phyloP scores from a whole-genome alignment of 2,113 vertebrate genomes.

The Mohoua ochrocephala region DNA sequence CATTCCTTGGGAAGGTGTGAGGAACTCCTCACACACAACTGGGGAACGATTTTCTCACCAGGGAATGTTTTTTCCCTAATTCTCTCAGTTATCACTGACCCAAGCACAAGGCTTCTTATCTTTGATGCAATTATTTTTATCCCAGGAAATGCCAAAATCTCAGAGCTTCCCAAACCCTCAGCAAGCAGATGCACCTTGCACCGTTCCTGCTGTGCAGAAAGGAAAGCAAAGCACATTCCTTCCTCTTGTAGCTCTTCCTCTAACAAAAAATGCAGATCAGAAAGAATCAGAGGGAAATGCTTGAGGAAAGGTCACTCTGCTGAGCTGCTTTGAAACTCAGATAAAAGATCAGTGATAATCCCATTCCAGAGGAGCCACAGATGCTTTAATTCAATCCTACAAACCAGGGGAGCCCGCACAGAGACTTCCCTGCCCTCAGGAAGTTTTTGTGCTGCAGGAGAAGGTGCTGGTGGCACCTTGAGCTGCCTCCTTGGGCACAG shows the following conservation, averaged over 20 bases:
- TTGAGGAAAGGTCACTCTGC: conserved; percentile 8
- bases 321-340: background rate
- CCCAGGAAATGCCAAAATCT: background rate
- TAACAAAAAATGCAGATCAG: background rate
- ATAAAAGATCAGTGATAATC: background rate
- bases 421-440: background rate
- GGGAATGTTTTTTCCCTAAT: background rate
- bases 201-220: background rate
- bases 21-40: background rate
- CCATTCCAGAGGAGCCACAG: background rate
- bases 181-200: background rate
- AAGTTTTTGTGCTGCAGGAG: background rate
- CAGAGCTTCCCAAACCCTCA: background rate
- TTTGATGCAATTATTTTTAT: conserved; percentile 1
- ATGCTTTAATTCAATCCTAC: background rate
- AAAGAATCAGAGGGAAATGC: background rate
- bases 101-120: background rate
- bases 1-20: background rate
- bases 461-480: background rate
- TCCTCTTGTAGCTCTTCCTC: background rate
- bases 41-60: background rate
- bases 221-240: background rate
- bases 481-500: background rate
- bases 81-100: background rate
- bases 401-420: background rate